Conservation (phyloP, 1,140 invertebrate species). For the Frieseomelitta varia region DNA sequence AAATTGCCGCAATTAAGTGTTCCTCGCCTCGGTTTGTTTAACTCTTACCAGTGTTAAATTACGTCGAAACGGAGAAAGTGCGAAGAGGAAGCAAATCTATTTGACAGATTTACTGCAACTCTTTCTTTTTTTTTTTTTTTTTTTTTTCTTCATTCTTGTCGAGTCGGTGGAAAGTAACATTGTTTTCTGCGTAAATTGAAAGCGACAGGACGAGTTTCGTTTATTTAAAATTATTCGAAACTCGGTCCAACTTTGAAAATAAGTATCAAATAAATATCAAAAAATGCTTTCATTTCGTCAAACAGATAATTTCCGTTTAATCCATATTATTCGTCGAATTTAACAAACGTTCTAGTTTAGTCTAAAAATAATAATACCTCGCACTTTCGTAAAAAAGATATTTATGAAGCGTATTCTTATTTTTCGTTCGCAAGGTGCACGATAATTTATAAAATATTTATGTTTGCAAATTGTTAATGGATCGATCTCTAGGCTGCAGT, state of each 20-base stretch:
- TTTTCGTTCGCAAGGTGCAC: not conserved
- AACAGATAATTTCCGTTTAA: too few species aligned
- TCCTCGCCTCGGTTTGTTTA: not conserved
- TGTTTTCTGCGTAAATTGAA: not conserved
- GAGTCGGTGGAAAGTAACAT: not conserved
- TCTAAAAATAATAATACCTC: too few species aligned
- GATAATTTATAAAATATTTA: not conserved
- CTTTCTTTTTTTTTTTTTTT: not conserved
- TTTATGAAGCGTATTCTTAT: not conserved
- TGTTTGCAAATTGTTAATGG: not conserved
- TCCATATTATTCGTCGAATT: too few species aligned
- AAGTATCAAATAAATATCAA: too few species aligned
- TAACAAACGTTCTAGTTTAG: too few species aligned
- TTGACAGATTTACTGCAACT: not conserved
- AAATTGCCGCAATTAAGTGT: not conserved
- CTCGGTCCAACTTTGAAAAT: too few species aligned
- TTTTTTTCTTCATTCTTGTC: not conserved
- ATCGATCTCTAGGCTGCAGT: not conserved
- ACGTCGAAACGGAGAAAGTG: not conserved
- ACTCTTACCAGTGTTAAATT: not conserved
- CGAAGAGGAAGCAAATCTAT: not conserved
- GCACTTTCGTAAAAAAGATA: not conserved
- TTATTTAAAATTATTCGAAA: too few species aligned
- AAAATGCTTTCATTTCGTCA: too few species aligned
- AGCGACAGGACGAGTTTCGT: not conserved